Evolutionary conservation across 2,797 vertebrate genomes (phyloP), one percentile per base, ranked within the genome.

Genomic region (Rhinoraja longicauda): DNA sequence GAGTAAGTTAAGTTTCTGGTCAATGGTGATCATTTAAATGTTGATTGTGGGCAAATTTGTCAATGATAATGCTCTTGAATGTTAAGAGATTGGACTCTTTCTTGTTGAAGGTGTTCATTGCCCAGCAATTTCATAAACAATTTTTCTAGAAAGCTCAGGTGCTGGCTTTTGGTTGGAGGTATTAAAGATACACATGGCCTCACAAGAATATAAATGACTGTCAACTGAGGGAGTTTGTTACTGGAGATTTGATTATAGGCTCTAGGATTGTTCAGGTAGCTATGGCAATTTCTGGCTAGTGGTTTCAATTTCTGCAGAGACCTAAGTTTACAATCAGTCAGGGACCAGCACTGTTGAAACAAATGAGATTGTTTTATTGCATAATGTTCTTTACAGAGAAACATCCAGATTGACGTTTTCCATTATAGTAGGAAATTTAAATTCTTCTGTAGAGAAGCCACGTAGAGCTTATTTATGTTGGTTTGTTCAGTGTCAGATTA

Each of bases 321-420:
- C 64, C 81, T 10, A 70, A 39, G 17, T 90, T 90, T 90, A 36
- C 39, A 17, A 90, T 90, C 62, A 67, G 32, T 90, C 64, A 84
- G 81, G 10, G 19, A 26, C 21, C 45, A 53, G 84, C 57, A 36
- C 84, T 36, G 17, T 15, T 67, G 62, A 90, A 90, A 15, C 84
- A 90, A 90, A 90, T 90, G 64, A 90, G 86, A 90, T 90, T 90
- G n/a, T 90, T 70, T 70, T 90, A 90, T 90, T 90, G 67, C 10
- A 90, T 70, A 24, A 90, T 90, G 64, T 90, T 62, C 62, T 90
- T 70, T 90, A 45, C 17, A 90, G 15, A 36, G 86, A 90, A 90
- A 67, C 64, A 90, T 90, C 86, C 86, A 90, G 86, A 90, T 90
- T 90, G 86, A 90, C 86, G 36, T 90, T 90, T 90, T 90, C 62